Base-by-base conservation (phyloP, 2,113 vertebrate species). In the Dromas ardeola region DNA sequence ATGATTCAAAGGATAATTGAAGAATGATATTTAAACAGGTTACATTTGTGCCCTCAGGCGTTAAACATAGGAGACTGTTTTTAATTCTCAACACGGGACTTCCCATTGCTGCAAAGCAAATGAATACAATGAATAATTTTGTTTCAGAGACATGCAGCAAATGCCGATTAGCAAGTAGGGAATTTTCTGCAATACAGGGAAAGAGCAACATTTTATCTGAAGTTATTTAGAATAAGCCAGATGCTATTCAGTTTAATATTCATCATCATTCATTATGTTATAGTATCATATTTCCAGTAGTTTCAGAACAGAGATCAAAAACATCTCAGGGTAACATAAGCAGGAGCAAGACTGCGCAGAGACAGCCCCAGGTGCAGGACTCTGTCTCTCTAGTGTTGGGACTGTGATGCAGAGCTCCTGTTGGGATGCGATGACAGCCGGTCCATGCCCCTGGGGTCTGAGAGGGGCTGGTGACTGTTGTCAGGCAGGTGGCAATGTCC, bases 11-110 rank as follows among this genome's bases (percentile, higher is more conserved):
- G 86, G 59, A 88, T 92, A 88, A 96, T 83, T 93, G 92, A 96
- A 94, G 88, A 96, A 92, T 81, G 42, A 77, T 93, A 95, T 92
- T 94, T 96, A 73, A 96, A 94, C 85, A 86, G 90, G 92, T 90
- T 95, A 96, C 85, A 90, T 92, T 93, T 86, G 88, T 88, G 88
- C 79, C 93, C 86, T 92, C 45, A 9, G 82, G 94, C 50, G 0
- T 73, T 94, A 95, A 95, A 77, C 79, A 81, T 15, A 58, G 85
- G 63, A 95, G 58, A 85, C 36, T 65, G 34, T 34, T 70, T 87
- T 58, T 13, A 90, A 97, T 88, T 95, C 92, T 78, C 92, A 90
- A 53, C 70, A 92, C 0, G 0, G 76, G 79, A 94, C 30, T 53
- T 88, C 1, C 1, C 66, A 32, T 34, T 71, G 49, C 85, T 85